These are phyloP conservation scores for Eumaeus atala DNA, from an alignment of 1,140 invertebrate species.

Conservation along the genomic window DNA sequence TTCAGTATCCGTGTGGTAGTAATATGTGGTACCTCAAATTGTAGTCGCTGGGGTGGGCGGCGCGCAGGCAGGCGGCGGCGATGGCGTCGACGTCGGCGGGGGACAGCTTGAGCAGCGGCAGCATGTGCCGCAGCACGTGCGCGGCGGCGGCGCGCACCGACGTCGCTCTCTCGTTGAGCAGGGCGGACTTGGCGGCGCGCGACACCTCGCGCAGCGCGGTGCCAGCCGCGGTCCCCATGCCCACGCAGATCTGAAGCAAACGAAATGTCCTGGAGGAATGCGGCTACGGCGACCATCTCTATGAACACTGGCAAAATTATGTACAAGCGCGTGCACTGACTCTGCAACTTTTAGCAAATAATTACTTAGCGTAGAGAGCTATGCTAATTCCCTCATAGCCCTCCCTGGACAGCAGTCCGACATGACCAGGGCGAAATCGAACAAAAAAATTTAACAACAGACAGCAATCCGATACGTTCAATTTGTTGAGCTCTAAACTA, in stretches of 20 bases:
- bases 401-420: too few species aligned
- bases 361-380: too few species aligned
- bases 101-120: slow-evolving; percentile 47
- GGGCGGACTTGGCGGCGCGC: slow-evolving; percentile 41
- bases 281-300: too few species aligned
- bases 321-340: too few species aligned
- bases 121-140: slow-evolving; percentile 35
- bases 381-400: too few species aligned
- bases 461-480: too few species aligned
- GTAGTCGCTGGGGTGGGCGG: slow-evolving; percentile 55
- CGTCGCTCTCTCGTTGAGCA: slow-evolving; percentile 43
- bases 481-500: too few species aligned
- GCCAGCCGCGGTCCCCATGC: slow-evolving; percentile 61
- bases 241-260: slow-evolving; percentile 50
- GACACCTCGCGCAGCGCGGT: slow-evolving; percentile 52
- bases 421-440: too few species aligned
- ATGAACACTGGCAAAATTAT: too few species aligned
- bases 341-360: too few species aligned
- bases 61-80: slow-evolving; percentile 51
- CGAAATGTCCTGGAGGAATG: not conserved
- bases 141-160: slow-evolving; percentile 53
- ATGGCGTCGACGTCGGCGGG: slow-evolving; percentile 54
- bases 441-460: too few species aligned
- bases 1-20: too few species aligned
- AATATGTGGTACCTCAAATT: slow-evolving; percentile 52